Conservation (phyloP, 1,140 invertebrate species). For the Phocides pigmalion region DNA sequence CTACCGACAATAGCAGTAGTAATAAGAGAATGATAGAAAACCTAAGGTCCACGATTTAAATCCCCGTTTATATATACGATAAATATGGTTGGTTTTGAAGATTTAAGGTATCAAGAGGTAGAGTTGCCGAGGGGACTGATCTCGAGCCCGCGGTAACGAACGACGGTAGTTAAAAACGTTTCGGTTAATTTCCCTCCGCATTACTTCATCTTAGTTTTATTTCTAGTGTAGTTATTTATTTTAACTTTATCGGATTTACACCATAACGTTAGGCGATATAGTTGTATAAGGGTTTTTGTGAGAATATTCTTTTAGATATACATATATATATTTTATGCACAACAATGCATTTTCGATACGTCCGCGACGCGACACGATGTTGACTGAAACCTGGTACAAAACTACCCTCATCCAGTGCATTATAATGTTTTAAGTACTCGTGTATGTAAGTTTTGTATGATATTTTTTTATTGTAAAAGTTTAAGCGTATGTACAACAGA, state of each 20-base stretch:
- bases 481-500: constrained; percentile 60
- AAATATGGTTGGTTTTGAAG: background rate
- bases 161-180: constrained; percentile 41
- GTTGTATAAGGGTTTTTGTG: constrained; percentile 54
- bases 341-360: constrained; percentile 73
- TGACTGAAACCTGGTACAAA: constrained; percentile 78
- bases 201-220: constrained; percentile 50
- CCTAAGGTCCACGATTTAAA: background rate
- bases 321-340: constrained; percentile 66
- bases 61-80: background rate
- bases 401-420: constrained; percentile 72
- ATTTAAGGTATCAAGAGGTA: background rate
- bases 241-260: constrained; percentile 53
- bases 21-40: too few relatives aligned
- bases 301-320: constrained; percentile 60
- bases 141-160: constrained; percentile 34
- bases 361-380: constrained; percentile 47
- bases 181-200: constrained; percentile 65
- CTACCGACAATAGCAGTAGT: too few relatives aligned
- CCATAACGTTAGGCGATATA: constrained; percentile 23
- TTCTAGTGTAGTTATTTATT: constrained; percentile 70
- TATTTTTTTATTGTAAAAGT: constrained; percentile 67
- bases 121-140: constrained; percentile 14
- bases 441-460: constrained; percentile 76
- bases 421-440: constrained; percentile 69